These are phyloP conservation scores for Cryptoblepharus egeriae DNA, from an alignment of 2,797 vertebrate genomes.

Conservation along the genomic window DNA sequence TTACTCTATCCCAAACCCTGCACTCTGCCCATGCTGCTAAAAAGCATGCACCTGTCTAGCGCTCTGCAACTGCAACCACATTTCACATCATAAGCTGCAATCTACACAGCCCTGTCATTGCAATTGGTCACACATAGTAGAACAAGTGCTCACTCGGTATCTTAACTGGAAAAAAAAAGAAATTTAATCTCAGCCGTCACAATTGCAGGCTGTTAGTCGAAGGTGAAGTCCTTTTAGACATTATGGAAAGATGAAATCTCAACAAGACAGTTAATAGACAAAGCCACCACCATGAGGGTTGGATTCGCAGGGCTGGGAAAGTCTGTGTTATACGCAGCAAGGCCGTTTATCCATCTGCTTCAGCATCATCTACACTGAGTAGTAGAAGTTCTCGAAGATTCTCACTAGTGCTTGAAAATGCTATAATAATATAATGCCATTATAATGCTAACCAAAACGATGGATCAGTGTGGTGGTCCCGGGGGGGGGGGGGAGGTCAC, in stretches of 20 bases:
- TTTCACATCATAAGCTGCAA: slow-evolving; percentile 68
- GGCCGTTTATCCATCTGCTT: no score
- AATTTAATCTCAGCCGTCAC: slow-evolving; percentile 65
- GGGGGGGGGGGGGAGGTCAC: no score
- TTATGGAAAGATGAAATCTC: slow-evolving; percentile 67
- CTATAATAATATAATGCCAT: no score
- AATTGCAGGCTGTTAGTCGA: slow-evolving; percentile 58
- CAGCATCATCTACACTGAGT: no score
- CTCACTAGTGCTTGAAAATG: no score
- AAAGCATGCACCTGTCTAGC: slow-evolving; percentile 58
- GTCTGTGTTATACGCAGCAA: background rate
- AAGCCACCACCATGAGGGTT: slow-evolving; percentile 45
- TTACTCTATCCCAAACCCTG: slow-evolving; percentile 21
- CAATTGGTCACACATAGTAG: slow-evolving; percentile 66
- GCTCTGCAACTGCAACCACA: slow-evolving; percentile 57
- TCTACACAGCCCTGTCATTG: slow-evolving; percentile 69
- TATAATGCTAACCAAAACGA: no score
- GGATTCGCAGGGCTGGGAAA: slow-evolving; percentile 43
- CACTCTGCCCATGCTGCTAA: slow-evolving; percentile 50
- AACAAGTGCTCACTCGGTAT: slow-evolving; percentile 47
- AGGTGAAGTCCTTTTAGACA: slow-evolving; percentile 59
- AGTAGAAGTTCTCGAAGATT: no score
- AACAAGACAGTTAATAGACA: slow-evolving; percentile 61
- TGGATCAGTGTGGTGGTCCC: no score
- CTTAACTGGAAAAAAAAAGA: slow-evolving; percentile 64